Percentiles rank a stretch among this genome's conserved stretches.
These are phyloP conservation scores for Tetramorium simillimum DNA, from an alignment of 1,140 invertebrate species.

Conservation along the genomic window DNA sequence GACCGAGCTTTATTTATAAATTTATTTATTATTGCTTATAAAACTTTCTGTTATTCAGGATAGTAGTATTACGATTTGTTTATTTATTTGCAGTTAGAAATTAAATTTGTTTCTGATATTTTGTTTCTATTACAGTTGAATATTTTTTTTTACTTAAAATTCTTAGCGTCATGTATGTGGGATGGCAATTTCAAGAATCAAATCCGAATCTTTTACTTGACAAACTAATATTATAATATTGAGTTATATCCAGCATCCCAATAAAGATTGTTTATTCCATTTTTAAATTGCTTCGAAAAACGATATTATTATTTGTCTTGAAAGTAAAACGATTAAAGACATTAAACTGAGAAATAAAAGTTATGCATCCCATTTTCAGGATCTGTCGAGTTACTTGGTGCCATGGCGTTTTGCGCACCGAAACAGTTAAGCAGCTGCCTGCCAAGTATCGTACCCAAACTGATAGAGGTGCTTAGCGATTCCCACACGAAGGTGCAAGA, in stretches of 20 bases:
- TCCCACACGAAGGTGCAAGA: constrained; percentile 99
- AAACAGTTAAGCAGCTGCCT: constrained; percentile 99
- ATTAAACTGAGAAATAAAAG: constrained; percentile 7
- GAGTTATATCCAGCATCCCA: neutral
- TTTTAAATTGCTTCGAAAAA: neutral
- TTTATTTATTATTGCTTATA: neutral
- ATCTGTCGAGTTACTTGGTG: constrained; percentile 97
- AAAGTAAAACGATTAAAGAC: neutral
- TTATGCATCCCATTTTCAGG: constrained; percentile 85
- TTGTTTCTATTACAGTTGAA: neutral
- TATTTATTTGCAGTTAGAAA: neutral
- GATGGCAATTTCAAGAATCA: neutral
- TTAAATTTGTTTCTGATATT: neutral
- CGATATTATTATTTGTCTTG: neutral
- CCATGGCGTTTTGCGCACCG: constrained; percentile 99
- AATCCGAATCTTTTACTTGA: neutral
- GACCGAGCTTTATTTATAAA: neutral
- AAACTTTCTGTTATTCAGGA: neutral
- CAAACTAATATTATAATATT: neutral
- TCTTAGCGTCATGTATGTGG: neutral
- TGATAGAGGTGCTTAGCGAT: constrained; percentile 98
- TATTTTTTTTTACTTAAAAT: neutral
- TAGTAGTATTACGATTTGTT: neutral
- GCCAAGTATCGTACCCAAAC: constrained; percentile 98
- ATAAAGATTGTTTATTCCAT: neutral